Base-by-base conservation (phyloP, 2,797 vertebrate species). In the Sus cebifrons region DNA sequence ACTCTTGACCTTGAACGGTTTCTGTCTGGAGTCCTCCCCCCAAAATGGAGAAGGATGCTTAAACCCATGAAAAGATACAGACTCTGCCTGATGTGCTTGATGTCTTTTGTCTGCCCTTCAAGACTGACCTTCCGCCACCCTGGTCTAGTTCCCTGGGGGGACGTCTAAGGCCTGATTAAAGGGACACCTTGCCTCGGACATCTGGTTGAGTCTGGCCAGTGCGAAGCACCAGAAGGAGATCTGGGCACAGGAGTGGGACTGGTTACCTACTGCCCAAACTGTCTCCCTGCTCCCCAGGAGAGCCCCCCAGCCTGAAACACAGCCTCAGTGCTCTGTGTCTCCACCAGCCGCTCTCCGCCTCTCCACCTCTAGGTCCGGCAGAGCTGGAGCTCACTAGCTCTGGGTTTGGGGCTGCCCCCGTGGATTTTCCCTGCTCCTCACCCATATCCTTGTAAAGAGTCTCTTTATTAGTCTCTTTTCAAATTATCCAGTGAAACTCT, bases 381-480 rank as follows among this genome's bases (percentile, higher is more conserved):
- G 58, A 16, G 12, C 44, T 40, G 29, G 11, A 32, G 11, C 20
- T 93, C 60, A 52, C 70, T 58, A 40, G 12, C 32, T 64, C 77
- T 96, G 64, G 74, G 49, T 52, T 6, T 40, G 29, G 9, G 0
- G 17, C 10, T 65, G 27, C 86, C 58, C 56, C 86, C 86, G 29
- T 62, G 58, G 20, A 13, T 56, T 73, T 90, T 78, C 74, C 40
- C 12, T 29, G 56, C 10, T 86, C 40, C 56, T 91, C n/a, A 71
- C 29, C 52, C 70, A 77, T 44, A 74, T 82, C 77, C 25, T 70
- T 44, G 54, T 65, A 92, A 96, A 92, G 16, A 84, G 73, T 89
- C 44, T 70, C 36, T 78, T 77, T 92, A 84, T 91, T 96, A 85
- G 49, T 86, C 6, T 96, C 11, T 91, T 25, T 89, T 88, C 52